Base-by-base conservation (phyloP, 2,797 vertebrate species). In the Sebastiscus albofasciatus region DNA sequence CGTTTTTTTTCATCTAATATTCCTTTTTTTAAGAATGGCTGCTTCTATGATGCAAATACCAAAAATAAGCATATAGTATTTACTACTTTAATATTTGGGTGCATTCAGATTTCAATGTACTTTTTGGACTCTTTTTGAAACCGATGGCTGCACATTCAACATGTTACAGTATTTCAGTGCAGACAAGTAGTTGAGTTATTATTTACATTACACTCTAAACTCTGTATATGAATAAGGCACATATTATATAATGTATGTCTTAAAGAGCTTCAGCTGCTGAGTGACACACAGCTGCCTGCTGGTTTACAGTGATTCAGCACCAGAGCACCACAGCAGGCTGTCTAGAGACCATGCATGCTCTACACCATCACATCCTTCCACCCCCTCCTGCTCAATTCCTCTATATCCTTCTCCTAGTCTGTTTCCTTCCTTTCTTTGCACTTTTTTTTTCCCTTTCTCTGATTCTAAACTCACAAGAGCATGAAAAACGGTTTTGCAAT, bases 351-450 rank as follows among this genome's bases (percentile, higher is more conserved):
- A 76, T 81, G 71, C 81, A 80, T 71, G 79, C 77, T 83, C 83
- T 58, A 77, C 75, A 81, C 58, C 67, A 71, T 82, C 74, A 70
- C 83, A 86, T 82, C 82, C 77, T 72, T 65, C n/a, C 67, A 42
- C 42, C 42, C 75, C 8, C 46, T 78, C 68, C 31, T 10, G 12
- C 20, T 27, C 77, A 54, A 52, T 42, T 78, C 46, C 56, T 60
- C 27, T 22, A 9, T 22, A 16, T 60, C 10, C 18, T 54, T 67
- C 33, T 31, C 54, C 52, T 8, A 10, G 24, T 52, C 20, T 52
- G 7, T 83, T 75, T 79, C 49, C 46, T 61, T 66, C 54, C 29
- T 56, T 26, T 74, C 16, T 75, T 33, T 46, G 58, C 13, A 26
- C 3, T 61, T 22, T 26, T 39, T 16, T 13, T 8, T 2, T 59